Evolutionary conservation across 2,888 invertebrate species (phyloP).

Genomic region (Monopis laevigella): DNA sequence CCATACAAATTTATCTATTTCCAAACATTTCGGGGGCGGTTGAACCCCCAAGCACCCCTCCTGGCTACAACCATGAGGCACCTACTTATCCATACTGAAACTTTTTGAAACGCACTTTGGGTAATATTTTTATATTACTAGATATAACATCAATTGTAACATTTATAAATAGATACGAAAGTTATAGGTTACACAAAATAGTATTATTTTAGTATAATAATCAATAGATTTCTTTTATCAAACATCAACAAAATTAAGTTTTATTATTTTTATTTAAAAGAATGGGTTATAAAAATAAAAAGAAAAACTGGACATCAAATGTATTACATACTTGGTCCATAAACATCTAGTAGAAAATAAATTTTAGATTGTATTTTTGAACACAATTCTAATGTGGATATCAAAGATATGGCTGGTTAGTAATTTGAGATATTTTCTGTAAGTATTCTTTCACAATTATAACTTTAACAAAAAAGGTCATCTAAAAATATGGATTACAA

Average conservation of each 20-base stretch:
- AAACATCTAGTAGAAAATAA: too few species aligned
- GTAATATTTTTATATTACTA: neutral
- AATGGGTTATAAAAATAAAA: neutral
- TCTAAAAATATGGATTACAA: conserved; percentile 47
- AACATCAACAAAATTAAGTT: conserved; percentile 27
- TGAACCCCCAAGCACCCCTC: too few species aligned
- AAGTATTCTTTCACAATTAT: conserved; percentile 6
- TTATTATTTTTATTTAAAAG: neutral
- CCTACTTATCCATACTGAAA: too few species aligned
- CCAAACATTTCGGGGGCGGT: too few species aligned
- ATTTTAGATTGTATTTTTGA: too few species aligned
- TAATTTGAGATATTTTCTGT: neutral
- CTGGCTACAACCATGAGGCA: too few species aligned
- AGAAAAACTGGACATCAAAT: neutral
- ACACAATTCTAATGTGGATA: neutral
- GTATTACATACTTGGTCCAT: neutral
- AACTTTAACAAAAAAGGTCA: conserved; percentile 26
- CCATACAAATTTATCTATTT: too few species aligned
- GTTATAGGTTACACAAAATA: too few species aligned
- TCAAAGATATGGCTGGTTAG: neutral
- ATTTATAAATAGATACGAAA: neutral
- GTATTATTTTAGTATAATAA: too few species aligned
- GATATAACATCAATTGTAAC: neutral
- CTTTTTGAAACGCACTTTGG: too few species aligned
- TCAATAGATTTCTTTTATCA: too few species aligned